Evolutionary conservation across 2,888 invertebrate genomes (phyloP), one percentile per base, ranked within the genome.

Genomic region (Phoenoteleia sp.): DNA sequence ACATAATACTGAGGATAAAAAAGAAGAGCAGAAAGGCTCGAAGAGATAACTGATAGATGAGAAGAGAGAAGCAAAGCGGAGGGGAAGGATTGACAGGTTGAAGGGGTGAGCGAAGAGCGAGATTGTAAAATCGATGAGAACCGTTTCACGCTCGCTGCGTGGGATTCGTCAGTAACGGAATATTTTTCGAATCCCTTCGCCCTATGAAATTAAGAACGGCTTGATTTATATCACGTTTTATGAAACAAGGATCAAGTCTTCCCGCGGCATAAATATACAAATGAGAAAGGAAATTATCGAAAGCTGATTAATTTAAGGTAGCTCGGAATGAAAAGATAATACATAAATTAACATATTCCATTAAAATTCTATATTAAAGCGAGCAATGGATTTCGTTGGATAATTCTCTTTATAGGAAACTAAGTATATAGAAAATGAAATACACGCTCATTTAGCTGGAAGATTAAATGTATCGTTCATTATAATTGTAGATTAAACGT

Each of bases 121-220:
- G 87, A 91, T 91, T 90, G 89, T 89, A 90, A 91, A 90, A 91
- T 91, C 91, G 89, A 91, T 90, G 88, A 84, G 75, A 82, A 81
- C 79, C 87, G 84, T 86, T 74, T 84, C 83, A 84, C 85, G 84
- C 86, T 81, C 29, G 67, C 42, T 80, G 85, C 67, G 62, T 75
- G 83, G 81, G 72, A 82, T 87, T 87, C 84, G 64, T 81, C 66
- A 74, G 67, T 76, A 82, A 81, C 76, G 71, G 58, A 67, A 76
- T 84, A 81, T 76, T 81, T 81, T 66, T 64, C 39, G 56, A 72
- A 76, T 76, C 81, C 71, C 62, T 71, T 79, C 79, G 39, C 33
- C 52, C 80, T 36, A 29, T 71, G 80, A 84, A 67, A 84, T 80
- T 71, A 80, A 80, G 75, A 76, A 56, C 58, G 58, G 17, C 42